Percentiles rank a stretch among this genome's conserved stretches.
phyloP scores from a whole-genome alignment of 2,113 vertebrate species.

The Scomber colias region DNA sequence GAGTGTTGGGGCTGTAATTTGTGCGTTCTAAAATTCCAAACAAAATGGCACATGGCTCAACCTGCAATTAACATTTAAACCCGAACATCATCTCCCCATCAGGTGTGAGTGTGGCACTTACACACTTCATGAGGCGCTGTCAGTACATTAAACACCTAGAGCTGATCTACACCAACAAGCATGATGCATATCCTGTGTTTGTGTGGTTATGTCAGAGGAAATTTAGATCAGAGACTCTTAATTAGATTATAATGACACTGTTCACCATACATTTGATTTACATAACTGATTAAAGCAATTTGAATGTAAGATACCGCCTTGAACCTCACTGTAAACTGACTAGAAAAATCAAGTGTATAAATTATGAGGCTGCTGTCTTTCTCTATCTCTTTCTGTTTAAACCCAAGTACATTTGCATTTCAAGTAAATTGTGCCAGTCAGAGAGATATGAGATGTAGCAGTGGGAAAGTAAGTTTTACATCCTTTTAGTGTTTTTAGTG shows the following conservation, averaged over 20 bases:
- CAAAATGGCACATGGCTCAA: constrained; percentile 50
- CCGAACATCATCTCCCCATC: constrained; percentile 11
- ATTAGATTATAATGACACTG: neutral
- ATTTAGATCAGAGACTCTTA: neutral
- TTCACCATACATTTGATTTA: neutral
- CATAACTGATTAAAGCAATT: neutral
- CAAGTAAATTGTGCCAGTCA: neutral
- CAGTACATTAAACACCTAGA: neutral
- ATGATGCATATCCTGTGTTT: neutral
- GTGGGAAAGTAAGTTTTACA: neutral
- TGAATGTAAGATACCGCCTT: neutral
- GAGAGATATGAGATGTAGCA: neutral
- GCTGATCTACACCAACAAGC: neutral
- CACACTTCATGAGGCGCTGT: neutral
- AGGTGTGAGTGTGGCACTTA: neutral
- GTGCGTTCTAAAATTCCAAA: constrained; percentile 62
- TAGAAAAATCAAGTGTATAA: neutral
- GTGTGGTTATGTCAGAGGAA: neutral
- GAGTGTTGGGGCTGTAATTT: constrained; percentile 57
- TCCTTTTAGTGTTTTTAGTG: neutral
- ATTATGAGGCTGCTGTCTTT: neutral
- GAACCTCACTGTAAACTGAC: neutral
- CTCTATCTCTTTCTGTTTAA: too few species aligned
- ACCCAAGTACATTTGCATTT: neutral
- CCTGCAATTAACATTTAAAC: constrained; percentile 53